Evolutionary conservation across 2,888 invertebrate species (phyloP).

Genomic region (Drosophila putrida): DNA sequence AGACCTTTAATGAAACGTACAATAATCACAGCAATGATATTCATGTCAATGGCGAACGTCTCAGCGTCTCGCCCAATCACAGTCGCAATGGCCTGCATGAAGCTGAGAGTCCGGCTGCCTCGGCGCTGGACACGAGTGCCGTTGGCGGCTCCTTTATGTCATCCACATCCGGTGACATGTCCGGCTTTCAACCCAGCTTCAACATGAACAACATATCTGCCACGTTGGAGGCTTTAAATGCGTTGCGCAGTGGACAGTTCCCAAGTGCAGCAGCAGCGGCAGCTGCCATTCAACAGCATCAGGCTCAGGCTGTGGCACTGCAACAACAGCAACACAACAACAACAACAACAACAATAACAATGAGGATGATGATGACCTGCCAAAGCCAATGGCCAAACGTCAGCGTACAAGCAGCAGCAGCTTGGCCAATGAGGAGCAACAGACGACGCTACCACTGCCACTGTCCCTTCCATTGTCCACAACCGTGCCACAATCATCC

Average conservation of each 20-base stretch:
- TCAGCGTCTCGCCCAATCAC: slow-evolving; percentile 73
- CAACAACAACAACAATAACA: slow-evolving; percentile 60
- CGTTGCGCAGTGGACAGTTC: slow-evolving; percentile 83
- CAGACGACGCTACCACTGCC: slow-evolving; percentile 35
- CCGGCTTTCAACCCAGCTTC: slow-evolving; percentile 82
- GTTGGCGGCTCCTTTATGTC: slow-evolving; percentile 63
- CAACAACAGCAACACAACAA: slow-evolving; percentile 69
- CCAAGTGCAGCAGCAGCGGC: slow-evolving; percentile 83
- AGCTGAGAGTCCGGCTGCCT: slow-evolving; percentile 65
- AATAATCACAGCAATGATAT: slow-evolving; percentile 76
- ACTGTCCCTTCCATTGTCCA: slow-evolving; percentile 32
- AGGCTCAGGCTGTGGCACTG: slow-evolving; percentile 62
- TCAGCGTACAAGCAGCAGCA: slow-evolving; percentile 77
- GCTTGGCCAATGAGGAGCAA: slow-evolving; percentile 64
- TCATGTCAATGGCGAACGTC: slow-evolving; percentile 69
- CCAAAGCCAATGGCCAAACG: slow-evolving; percentile 73
- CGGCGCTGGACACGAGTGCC: slow-evolving; percentile 55
- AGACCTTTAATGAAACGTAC: slow-evolving; percentile 81
- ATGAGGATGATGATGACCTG: slow-evolving; percentile 74
- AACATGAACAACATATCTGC: slow-evolving; percentile 85
- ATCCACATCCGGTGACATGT: slow-evolving; percentile 75
- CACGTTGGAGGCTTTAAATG: slow-evolving; percentile 84
- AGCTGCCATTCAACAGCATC: slow-evolving; percentile 80
- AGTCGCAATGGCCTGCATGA: slow-evolving; percentile 72
- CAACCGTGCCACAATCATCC: slow-evolving; percentile 16